Percentiles rank a stretch among this genome's conserved stretches.
These are phyloP conservation scores for Abrostola tripartita DNA, from an alignment of 2,888 invertebrate genomes.

Conservation along the genomic window DNA sequence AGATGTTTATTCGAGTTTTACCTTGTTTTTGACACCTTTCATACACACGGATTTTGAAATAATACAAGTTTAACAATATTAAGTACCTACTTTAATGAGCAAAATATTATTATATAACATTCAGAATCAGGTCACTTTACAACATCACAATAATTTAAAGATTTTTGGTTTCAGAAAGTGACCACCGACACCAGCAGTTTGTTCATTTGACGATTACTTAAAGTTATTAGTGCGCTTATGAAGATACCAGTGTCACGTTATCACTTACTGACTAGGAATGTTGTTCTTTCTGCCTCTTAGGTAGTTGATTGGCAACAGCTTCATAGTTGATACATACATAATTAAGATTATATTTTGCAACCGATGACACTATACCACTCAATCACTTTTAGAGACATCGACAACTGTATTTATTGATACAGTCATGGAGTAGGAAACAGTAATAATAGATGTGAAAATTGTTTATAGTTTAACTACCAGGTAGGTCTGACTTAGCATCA, in stretches of 20 bases:
- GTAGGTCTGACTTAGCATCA: too few relatives aligned
- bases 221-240: constrained; percentile 1
- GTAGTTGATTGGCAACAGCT: constrained; percentile 11
- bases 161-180: constrained; percentile 40
- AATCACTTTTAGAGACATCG: background rate
- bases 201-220: background rate
- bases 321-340: background rate
- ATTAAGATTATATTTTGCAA: too few relatives aligned
- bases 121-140: constrained; percentile 51
- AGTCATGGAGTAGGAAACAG: too few relatives aligned
- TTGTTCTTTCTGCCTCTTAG: constrained; percentile 34
- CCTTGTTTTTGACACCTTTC: constrained; percentile 48
- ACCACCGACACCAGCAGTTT: constrained; percentile 19
- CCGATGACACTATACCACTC: too few relatives aligned
- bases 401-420: too few relatives aligned
- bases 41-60: constrained; percentile 53
- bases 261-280: constrained; percentile 50
- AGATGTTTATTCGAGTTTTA: constrained; percentile 53
- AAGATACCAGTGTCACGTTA: constrained; percentile 11
- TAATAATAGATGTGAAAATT: too few relatives aligned
- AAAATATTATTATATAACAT: constrained; percentile 54
- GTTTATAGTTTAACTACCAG: too few relatives aligned
- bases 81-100: constrained; percentile 62
- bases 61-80: constrained; percentile 44
- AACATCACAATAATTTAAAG: constrained; percentile 57